Conservation (phyloP, 2,113 vertebrate genomes). For the Percina caprodes region DNA sequence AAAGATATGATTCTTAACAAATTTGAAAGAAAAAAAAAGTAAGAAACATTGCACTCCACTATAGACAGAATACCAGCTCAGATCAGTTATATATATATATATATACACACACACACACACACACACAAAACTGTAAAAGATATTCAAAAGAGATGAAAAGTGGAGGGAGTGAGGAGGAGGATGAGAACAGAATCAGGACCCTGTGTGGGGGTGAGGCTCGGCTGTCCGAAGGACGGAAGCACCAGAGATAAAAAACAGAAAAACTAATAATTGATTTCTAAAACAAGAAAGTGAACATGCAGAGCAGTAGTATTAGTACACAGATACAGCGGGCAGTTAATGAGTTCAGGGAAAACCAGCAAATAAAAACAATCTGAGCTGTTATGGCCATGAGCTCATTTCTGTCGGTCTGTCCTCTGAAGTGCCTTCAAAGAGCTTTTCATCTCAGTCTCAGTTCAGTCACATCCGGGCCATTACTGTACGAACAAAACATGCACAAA, state of each 20-base stretch:
- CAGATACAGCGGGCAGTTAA: constrained; percentile 48
- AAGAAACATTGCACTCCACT: no score
- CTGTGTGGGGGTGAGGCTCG: neutral
- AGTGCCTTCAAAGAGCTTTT: constrained; percentile 63
- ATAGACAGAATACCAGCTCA: no score
- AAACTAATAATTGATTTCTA: constrained; percentile 38
- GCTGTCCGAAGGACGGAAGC: neutral
- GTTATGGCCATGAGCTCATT: constrained; percentile 50
- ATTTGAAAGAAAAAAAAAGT: no score
- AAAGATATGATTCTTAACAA: no score
- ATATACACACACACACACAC: no score
- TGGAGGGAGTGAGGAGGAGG: neutral
- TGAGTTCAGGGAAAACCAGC: constrained; percentile 61
- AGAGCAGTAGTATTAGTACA: constrained; percentile 5
- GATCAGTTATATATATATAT: no score
- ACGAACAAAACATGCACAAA: constrained; percentile 44
- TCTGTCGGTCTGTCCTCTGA: constrained; percentile 25
- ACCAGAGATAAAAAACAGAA: constrained; percentile 28
- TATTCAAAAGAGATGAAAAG: neutral
- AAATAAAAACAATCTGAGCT: constrained; percentile 54
- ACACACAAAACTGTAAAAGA: no score
- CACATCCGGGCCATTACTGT: constrained; percentile 48
- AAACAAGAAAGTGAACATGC: constrained; percentile 17
- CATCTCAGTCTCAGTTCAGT: constrained; percentile 35
- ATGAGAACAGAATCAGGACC: neutral